Evolutionary conservation across 37 sponge, comb jelly and placozoan genomes (phyloP).

Genomic region (Crambe crambe): DNA sequence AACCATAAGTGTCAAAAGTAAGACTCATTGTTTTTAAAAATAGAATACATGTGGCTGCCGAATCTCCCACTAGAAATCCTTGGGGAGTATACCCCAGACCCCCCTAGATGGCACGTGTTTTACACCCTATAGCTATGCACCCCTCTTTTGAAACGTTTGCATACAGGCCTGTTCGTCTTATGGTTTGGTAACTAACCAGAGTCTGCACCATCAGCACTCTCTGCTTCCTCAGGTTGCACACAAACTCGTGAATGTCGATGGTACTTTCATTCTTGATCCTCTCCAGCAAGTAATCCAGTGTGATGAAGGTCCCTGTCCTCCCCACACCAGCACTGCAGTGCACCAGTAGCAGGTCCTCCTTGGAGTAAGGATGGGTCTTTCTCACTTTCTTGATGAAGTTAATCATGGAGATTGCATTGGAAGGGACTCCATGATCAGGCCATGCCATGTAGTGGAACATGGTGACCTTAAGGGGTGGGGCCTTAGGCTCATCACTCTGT

Average conservation of each 20-base stretch:
- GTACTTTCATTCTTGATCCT: constrained; percentile 31
- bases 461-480: constrained; percentile 40
- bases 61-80: no score
- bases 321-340: constrained; percentile 89
- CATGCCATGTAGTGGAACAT: constrained; percentile 74
- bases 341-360: constrained; percentile 48
- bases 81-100: no score
- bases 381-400: constrained; percentile 63
- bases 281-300: constrained; percentile 64
- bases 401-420: constrained; percentile 56
- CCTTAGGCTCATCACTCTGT: background rate
- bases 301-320: constrained; percentile 72
- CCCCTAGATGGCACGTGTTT: no score
- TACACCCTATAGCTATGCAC: no score
- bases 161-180: no score
- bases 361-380: constrained; percentile 28
- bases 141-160: no score
- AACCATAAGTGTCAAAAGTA: no score
- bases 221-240: constrained; percentile 42
- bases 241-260: constrained; percentile 38
- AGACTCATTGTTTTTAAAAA: no score
- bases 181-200: constrained; percentile 50
- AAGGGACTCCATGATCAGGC: constrained; percentile 85
- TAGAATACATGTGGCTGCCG: no score
- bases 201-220: constrained; percentile 67